Evolutionary conservation across 2,113 vertebrate genomes (phyloP).

Genomic region (Notothenia coriiceps): DNA sequence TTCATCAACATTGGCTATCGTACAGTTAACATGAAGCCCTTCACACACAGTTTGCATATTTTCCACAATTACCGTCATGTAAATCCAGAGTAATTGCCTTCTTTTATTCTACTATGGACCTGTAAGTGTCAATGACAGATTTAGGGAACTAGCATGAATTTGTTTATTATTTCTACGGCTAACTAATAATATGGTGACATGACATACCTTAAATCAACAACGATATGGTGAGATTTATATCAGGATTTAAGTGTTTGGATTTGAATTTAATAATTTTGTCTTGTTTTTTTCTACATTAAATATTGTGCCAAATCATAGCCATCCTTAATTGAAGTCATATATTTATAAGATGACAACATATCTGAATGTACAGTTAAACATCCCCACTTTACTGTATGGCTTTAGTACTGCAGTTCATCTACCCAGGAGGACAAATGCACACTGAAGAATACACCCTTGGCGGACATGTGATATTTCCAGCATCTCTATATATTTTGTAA

Average conservation of each 20-base stretch:
- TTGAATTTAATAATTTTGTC: too few relatives aligned
- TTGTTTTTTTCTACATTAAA: background rate
- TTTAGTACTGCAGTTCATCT: conserved; percentile 53
- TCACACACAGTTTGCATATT: conserved; percentile 84
- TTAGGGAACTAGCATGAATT: background rate
- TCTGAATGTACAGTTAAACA: conserved; percentile 38
- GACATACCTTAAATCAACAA: conserved; percentile 14
- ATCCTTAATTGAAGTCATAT: conserved; percentile 25
- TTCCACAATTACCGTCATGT: conserved; percentile 72
- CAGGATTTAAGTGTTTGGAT: conserved; percentile 18
- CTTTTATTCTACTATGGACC: conserved; percentile 53
- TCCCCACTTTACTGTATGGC: conserved; percentile 59
- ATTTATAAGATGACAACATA: conserved; percentile 11
- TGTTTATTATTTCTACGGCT: conserved; percentile 16
- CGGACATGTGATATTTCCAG: conserved; percentile 26
- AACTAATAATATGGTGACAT: conserved; percentile 13
- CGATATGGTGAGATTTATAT: conserved; percentile 21
- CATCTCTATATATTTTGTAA: background rate
- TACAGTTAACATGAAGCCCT: conserved; percentile 81
- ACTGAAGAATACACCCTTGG: conserved; percentile 15
- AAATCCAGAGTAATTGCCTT: conserved; percentile 71
- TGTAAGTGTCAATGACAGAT: conserved; percentile 28
- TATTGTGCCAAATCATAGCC: background rate
- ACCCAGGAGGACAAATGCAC: conserved; percentile 13
- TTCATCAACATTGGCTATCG: conserved; percentile 67